Evolutionary conservation across 2,888 invertebrate species (phyloP), one percentile per base, ranked within the genome.

Genomic region (Melanargia galathea): DNA sequence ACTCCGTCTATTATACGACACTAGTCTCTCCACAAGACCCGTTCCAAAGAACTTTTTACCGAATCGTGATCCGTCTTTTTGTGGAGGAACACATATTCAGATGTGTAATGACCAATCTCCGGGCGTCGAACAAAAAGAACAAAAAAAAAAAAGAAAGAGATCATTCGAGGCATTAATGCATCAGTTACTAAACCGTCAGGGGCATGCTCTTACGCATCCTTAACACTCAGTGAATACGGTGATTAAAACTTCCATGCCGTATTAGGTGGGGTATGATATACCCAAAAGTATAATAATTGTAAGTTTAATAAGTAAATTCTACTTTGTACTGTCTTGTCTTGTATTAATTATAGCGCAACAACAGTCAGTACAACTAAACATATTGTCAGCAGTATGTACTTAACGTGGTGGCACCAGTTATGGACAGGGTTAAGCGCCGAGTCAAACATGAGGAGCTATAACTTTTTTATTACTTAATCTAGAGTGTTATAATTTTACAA

Each of bases 91-190:
- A 86, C 86, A 89, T 87, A 90, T 90, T 90, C 90, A 90, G 86
- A 90, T 90, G 85, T 84, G 89, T 89, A 88, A 88, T 88, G 89
- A 88, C 87, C 89, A 88, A 90, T 90, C 90, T 89, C 88, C 87
- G 86, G 83, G 84, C 84, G 84, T 80, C 72, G 82, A 77, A 83
- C 77, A 85, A 84, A 85, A 84, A 86, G 85, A 83, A n/a, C n/a
- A 80, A 84, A 84, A 45, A 20, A 86, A 85, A 83, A 81, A 80
- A 76, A 75, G 60, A 73, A 79, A 76, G 75, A 81, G 81, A 84
- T 83, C 84, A 84, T 86, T 86, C 81, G 82, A 81, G 75, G 83
- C 85, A 89, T 90, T 89, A 90, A 91, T 90, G 90, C 90, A 89
- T 89, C 88, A 86, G 87, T 87, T 87, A 90, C 90, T 90, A 90